Base-by-base conservation (phyloP, 1,140 invertebrate genomes). In the Sycobia sp. region DNA sequence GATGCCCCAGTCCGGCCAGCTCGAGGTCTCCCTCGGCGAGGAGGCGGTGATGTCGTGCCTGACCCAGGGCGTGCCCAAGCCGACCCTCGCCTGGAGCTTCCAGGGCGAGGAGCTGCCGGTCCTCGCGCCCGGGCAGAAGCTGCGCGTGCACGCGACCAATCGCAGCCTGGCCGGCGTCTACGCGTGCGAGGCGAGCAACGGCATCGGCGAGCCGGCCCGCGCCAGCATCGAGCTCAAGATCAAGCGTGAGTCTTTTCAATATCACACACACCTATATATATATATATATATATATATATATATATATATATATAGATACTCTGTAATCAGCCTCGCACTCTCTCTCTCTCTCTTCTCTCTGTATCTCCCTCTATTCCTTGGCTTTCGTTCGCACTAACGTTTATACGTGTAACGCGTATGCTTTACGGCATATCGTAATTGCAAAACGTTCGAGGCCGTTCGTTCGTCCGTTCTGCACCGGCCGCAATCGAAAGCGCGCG, bases 151-250 rank as follows among this genome's bases (percentile, higher is more conserved):
- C 9, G 89, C 89, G 1, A 86, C 86, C 47, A 86, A 86, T 56
- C 79, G 87, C 13, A 79, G 83, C 58, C 78, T 89, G 62, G 84
- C 88, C 0, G 91, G 91, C 0, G 78, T 83, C 2, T 92, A 92
- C 67, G 87, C 88, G 63, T 93, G 91, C 71, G 72, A 84, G 0
- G 91, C 88, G 0, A 83, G 75, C 47, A 93, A 93, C 74, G 89
- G 87, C 11, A 86, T 92, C 18, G 90, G 90, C 0, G 86, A 90
- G 54, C 84, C 89, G 0, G 88, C 88, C 0, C 82, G 73, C n/a
- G 87, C 86, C 2, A 76, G 76, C 49, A 84, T 90, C 55, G 76
- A 86, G 44, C 72, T 90, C 23, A 70, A 67, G 63, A 70, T 74
- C 44, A 67, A 69, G 63, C 67, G 72, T 74, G 46, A 74, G 68